Percentiles rank a stretch among this genome's conserved stretches.
These are phyloP conservation scores for Notarius quadriscutis DNA, from an alignment of 2,113 vertebrate genomes.

Conservation along the genomic window DNA sequence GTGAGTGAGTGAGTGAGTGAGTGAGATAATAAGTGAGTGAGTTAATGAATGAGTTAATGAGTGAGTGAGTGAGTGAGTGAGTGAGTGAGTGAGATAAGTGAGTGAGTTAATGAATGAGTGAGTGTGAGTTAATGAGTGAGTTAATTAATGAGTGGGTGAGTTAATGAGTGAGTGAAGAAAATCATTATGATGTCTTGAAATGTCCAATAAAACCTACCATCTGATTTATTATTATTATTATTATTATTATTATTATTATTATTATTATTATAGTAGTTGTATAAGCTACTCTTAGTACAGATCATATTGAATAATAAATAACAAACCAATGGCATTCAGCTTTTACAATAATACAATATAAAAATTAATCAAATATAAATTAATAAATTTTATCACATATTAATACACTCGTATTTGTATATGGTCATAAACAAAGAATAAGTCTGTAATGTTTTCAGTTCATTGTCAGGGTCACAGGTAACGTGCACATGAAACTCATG, in stretches of 20 bases:
- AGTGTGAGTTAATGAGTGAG: background rate
- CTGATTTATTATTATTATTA: constrained; percentile 1
- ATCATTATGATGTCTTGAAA: background rate
- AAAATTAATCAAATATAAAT: background rate
- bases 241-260: constrained; percentile 11
- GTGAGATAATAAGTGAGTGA: background rate
- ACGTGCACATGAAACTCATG: background rate
- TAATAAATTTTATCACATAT: background rate
- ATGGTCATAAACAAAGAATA: background rate
- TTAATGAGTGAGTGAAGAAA: background rate
- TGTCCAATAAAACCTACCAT: background rate
- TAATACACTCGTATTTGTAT: background rate
- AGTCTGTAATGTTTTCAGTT: background rate
- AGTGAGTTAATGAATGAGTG: background rate
- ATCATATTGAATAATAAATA: background rate
- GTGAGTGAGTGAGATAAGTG: background rate
- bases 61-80: background rate
- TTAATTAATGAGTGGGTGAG: background rate
- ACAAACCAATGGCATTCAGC: background rate
- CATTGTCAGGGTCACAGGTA: background rate
- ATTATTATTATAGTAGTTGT: background rate
- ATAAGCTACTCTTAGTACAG: background rate
- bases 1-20: too few relatives aligned
- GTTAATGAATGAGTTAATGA: background rate
- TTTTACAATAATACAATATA: background rate